phyloP scores from a whole-genome alignment of 2,888 invertebrate genomes.

The Tineola bisselliella region DNA sequence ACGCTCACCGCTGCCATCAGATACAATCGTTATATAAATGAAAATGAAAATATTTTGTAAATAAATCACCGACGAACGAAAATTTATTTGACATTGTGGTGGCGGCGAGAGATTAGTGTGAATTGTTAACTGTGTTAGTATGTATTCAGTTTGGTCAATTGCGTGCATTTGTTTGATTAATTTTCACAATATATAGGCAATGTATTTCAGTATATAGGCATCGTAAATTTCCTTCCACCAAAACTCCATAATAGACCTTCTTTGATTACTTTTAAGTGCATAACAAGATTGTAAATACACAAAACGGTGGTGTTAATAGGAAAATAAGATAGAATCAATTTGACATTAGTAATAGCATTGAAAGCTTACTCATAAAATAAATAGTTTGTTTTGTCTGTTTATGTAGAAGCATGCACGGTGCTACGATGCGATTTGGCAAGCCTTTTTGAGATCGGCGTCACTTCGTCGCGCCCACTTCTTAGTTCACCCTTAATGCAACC shows the following conservation, averaged over 20 bases:
- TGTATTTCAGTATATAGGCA: neutral
- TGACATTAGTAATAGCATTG: constrained; percentile 1
- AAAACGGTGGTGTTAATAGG: neutral
- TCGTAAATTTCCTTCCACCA: too few relatives aligned
- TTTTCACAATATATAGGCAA: neutral
- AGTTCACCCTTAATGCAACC: neutral
- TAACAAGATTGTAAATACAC: too few relatives aligned
- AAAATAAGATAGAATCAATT: neutral
- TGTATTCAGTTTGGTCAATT: neutral
- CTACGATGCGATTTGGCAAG: constrained; percentile 9
- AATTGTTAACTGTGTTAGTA: neutral
- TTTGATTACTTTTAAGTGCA: too few relatives aligned
- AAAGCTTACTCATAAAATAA: neutral
- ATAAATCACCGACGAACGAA: neutral
- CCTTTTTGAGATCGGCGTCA: neutral
- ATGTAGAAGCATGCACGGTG: constrained; percentile 1
- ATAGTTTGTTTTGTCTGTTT: constrained; percentile 5
- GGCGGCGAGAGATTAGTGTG: neutral
- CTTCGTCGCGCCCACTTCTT: constrained; percentile 1
- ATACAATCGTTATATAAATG: constrained; percentile 8
- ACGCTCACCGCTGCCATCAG: neutral
- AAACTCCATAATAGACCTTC: too few relatives aligned
- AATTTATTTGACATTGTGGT: constrained; percentile 8
- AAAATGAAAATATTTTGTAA: constrained; percentile 7
- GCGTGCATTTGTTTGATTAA: neutral